Conservation (phyloP, 2,113 vertebrate species). For the Pteruthius melanotis region DNA sequence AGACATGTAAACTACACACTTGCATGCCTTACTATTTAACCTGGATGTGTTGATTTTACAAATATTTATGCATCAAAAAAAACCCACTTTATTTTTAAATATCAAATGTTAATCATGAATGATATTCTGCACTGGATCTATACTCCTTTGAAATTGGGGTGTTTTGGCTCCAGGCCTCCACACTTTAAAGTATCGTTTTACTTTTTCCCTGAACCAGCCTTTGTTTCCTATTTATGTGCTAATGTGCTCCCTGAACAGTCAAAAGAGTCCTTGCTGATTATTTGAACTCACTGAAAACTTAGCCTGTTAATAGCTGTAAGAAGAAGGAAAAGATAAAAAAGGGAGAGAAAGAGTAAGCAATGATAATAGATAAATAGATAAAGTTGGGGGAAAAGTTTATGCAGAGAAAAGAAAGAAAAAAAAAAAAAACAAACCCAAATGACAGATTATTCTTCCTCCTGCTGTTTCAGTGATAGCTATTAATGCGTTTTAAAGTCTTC, state of each 20-base stretch:
- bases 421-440: neutral
- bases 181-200: constrained; percentile 6
- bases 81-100: accelerated
- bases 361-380: constrained; percentile 3
- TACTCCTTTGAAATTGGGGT: neutral
- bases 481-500: constrained; percentile 63
- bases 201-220: neutral
- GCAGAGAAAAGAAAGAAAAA: neutral
- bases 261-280: constrained; percentile 15
- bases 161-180: neutral
- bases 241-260: constrained; percentile 32
- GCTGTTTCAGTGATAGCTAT: constrained; percentile 66
- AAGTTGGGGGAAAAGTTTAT: constrained; percentile 7
- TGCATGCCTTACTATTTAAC: neutral
- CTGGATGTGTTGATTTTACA: neutral
- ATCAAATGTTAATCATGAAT: neutral
- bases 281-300: neutral
- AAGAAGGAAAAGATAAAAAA: neutral
- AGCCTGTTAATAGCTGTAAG: neutral
- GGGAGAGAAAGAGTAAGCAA: neutral
- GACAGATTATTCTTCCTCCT: constrained; percentile 46
- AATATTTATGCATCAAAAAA: neutral
- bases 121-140: neutral
- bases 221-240: constrained; percentile 55
- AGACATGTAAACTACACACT: neutral